These are phyloP conservation scores for Hyalella azteca DNA, from an alignment of 2,888 invertebrate genomes.

Conservation along the genomic window DNA sequence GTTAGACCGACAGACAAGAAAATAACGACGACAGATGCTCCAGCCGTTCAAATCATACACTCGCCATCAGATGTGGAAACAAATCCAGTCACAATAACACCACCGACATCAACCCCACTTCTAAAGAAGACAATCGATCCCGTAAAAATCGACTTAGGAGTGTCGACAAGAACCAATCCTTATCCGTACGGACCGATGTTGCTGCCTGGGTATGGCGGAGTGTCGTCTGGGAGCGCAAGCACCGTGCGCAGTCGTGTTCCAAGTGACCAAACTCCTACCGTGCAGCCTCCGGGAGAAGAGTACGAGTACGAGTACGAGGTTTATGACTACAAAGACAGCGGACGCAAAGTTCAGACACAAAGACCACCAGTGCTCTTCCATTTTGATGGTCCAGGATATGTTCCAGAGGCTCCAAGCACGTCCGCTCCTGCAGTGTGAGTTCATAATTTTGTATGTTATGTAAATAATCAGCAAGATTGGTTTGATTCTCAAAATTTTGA, in stretches of 20 bases:
- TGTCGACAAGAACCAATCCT: conserved; percentile 41
- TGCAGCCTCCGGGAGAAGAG: conserved; percentile 30
- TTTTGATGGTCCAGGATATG: conserved; percentile 54
- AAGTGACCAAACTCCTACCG: not conserved
- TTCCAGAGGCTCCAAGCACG: conserved; percentile 50
- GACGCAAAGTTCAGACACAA: conserved; percentile 48
- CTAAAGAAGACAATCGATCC: not conserved
- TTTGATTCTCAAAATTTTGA: too few relatives aligned
- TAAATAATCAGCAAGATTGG: too few relatives aligned
- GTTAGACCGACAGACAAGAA: not conserved
- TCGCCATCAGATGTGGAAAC: not conserved
- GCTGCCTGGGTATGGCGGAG: conserved; percentile 6
- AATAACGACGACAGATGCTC: not conserved
- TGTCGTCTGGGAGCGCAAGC: not conserved
- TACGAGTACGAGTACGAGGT: conserved; percentile 44
- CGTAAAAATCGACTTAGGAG: not conserved
- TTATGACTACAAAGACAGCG: conserved; percentile 37
- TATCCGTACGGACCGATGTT: conserved; percentile 49
- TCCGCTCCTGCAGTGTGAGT: conserved; percentile 52
- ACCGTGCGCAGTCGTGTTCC: not conserved
- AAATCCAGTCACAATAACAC: too few relatives aligned
- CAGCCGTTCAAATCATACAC: not conserved
- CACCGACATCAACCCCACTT: not conserved
- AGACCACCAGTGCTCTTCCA: conserved; percentile 53
- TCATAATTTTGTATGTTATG: not conserved